These are phyloP conservation scores for Ctenopoma multispine DNA, from an alignment of 2,797 vertebrate species.

Conservation along the genomic window DNA sequence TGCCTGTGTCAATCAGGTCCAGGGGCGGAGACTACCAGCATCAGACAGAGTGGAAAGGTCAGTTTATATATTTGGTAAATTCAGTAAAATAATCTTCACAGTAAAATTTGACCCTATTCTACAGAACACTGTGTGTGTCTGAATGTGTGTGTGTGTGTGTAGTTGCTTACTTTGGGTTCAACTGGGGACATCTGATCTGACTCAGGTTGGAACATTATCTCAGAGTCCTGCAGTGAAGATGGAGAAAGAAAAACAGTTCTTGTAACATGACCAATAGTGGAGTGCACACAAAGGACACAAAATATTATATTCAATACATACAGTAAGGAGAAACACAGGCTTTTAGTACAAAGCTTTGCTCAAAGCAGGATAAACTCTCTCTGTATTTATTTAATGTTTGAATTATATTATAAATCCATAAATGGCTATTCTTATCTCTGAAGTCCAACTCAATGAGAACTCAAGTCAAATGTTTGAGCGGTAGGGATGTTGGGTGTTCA, in stretches of 20 bases:
- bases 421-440: not conserved
- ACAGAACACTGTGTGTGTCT: not conserved
- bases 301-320: not conserved
- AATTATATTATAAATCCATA: too few species aligned
- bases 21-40: constrained; percentile 77
- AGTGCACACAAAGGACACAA: not conserved
- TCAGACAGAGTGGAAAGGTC: constrained; percentile 25
- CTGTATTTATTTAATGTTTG: too few species aligned
- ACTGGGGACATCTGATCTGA: constrained; percentile 78
- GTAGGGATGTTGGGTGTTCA: constrained; percentile 4
- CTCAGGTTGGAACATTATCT: constrained; percentile 80
- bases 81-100: not conserved
- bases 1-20: constrained; percentile 86
- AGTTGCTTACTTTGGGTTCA: constrained; percentile 71
- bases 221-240: constrained; percentile 73
- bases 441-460: not conserved
- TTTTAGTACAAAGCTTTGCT: too few species aligned
- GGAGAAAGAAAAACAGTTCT: constrained; percentile 5
- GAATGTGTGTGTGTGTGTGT: constrained; percentile 4
- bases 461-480: not conserved
- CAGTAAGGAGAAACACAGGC: too few species aligned
- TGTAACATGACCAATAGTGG: not conserved
- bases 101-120: not conserved
- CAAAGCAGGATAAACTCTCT: too few species aligned
- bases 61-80: not conserved